Evolutionary conservation across 2,888 invertebrate genomes (phyloP).

Genomic region (Beris chalybata): DNA sequence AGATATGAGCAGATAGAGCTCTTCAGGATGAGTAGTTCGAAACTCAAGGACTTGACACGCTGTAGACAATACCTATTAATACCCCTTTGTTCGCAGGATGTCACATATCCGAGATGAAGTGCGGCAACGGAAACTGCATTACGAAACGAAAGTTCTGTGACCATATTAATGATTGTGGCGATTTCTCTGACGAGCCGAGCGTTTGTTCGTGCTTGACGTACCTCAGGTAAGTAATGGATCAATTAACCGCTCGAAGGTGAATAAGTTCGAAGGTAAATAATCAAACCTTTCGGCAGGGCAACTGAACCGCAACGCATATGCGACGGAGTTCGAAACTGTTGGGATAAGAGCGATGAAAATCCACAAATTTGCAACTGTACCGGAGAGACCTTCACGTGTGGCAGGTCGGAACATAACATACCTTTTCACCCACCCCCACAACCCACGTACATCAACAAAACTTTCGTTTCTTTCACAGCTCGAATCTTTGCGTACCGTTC

Average conservation of each 20-base stretch:
- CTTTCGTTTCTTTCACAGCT: constrained; percentile 41
- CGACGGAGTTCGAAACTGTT: constrained; percentile 75
- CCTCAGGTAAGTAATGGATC: constrained; percentile 55
- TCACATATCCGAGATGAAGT: constrained; percentile 65
- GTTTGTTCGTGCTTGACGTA: constrained; percentile 68
- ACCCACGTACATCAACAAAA: too few species aligned
- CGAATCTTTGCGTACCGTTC: constrained; percentile 65
- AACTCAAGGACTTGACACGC: constrained; percentile 4
- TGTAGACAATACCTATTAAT: constrained; percentile 8
- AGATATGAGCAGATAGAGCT: background rate
- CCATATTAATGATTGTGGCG: constrained; percentile 68
- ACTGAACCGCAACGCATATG: constrained; percentile 71
- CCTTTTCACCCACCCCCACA: too few species aligned
- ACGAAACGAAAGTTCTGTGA: constrained; percentile 71
- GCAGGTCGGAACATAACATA: constrained; percentile 52
- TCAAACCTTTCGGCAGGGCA: constrained; percentile 49
- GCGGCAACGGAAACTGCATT: constrained; percentile 68
- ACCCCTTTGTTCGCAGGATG: constrained; percentile 61
- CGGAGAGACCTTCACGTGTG: constrained; percentile 58
- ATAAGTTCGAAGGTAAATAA: too few species aligned
- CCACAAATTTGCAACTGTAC: constrained; percentile 67
- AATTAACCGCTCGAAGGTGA: background rate
- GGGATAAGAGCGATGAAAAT: constrained; percentile 76
- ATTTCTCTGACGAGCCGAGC: constrained; percentile 71
- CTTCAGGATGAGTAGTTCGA: background rate